Conservation (phyloP, 2,113 vertebrate genomes). For the Cyphomyrus discorhynchus region DNA sequence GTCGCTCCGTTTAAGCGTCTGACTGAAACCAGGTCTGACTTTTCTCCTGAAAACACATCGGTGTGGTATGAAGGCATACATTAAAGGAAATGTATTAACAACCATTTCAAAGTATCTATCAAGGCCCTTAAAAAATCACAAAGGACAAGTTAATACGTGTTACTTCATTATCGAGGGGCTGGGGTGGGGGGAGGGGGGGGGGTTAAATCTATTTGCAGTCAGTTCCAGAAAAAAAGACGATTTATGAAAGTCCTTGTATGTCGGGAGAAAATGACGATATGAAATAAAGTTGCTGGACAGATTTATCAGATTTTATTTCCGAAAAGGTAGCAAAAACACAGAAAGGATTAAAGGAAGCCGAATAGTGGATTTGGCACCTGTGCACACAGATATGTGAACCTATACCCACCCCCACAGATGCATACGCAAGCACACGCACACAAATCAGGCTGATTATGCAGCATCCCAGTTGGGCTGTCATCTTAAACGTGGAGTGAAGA, state of each 20-base stretch:
- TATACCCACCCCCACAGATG: not conserved
- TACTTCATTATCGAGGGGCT: not conserved
- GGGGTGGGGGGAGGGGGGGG: not conserved
- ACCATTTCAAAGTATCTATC: not conserved
- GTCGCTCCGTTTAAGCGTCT: not conserved
- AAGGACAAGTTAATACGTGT: not conserved
- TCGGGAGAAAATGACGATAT: not conserved
- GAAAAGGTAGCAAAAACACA: not conserved
- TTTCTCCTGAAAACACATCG: not conserved
- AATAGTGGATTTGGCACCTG: not conserved
- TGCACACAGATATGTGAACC: not conserved
- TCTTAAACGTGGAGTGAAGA: conserved; percentile 22
- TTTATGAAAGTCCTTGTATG: not conserved
- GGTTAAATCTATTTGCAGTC: not conserved
- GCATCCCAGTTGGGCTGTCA: not conserved
- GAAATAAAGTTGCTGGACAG: not conserved
- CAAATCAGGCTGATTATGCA: conserved; percentile 11
- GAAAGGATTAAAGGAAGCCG: not conserved
- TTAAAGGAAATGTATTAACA: not conserved
- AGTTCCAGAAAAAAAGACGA: not conserved
- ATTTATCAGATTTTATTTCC: not conserved
- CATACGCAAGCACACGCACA: not conserved
- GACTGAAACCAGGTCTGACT: not conserved
- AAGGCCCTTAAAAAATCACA: not conserved
- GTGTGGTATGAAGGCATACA: not conserved